Percentiles rank a stretch among this genome's conserved stretches.
These are phyloP conservation scores for Amyelois transitella DNA, from an alignment of 1,140 invertebrate species.

Conservation along the genomic window DNA sequence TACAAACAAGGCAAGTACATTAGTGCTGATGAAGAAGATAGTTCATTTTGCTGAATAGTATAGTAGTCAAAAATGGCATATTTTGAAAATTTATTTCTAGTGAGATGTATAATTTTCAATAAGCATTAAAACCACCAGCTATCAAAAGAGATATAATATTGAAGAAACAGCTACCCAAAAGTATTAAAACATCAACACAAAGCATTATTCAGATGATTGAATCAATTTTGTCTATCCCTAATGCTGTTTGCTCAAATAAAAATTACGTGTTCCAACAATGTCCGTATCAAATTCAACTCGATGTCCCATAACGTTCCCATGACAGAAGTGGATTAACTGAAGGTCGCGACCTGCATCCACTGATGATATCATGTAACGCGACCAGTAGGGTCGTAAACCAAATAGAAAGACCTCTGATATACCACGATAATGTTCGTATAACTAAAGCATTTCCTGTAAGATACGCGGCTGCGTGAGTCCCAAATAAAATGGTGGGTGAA, in stretches of 20 bases:
- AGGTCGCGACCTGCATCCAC: slow-evolving; percentile 31
- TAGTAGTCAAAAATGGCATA: too few species aligned
- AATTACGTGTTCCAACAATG: not conserved
- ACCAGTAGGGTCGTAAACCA: slow-evolving; percentile 11
- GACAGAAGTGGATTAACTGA: slow-evolving; percentile 32
- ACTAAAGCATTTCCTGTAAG: not conserved
- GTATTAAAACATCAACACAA: not conserved
- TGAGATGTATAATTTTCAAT: too few species aligned
- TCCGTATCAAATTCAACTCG: slow-evolving; percentile 26
- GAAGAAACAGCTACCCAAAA: not conserved
- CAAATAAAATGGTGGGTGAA: slow-evolving; percentile 22
- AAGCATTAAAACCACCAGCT: too few species aligned
- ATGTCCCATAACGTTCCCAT: slow-evolving; percentile 13
- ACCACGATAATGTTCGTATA: not conserved
- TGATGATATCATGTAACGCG: slow-evolving; percentile 34
- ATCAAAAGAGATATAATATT: too few species aligned
- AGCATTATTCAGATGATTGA: not conserved
- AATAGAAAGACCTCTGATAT: not conserved
- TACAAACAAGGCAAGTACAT: too few species aligned
- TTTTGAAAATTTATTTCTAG: too few species aligned
- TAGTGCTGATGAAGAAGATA: too few species aligned
- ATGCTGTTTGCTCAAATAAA: not conserved
- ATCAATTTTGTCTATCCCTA: not conserved
- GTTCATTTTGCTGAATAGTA: too few species aligned
- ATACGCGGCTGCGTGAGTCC: slow-evolving; percentile 11